Conservation (phyloP, 2,113 vertebrate genomes). For the Heptranchias perlo region DNA sequence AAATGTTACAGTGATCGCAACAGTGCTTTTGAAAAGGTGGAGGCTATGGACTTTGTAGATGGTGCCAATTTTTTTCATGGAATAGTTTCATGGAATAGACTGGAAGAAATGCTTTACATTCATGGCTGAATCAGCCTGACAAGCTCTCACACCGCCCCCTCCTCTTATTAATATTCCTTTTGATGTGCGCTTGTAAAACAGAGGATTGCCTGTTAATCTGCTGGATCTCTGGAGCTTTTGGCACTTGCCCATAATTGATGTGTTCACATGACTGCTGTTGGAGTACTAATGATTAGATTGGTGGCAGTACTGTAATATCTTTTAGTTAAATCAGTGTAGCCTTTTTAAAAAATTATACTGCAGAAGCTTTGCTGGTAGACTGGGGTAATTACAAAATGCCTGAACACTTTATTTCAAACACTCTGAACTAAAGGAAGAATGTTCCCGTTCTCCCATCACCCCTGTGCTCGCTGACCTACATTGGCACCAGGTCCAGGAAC, state of each 20-base stretch:
- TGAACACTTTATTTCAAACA: neutral
- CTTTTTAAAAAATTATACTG: neutral
- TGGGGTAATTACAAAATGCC: slow-evolving; percentile 4
- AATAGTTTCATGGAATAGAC: slow-evolving; percentile 50
- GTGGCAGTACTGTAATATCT: slow-evolving; percentile 56
- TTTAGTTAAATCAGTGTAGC: slow-evolving; percentile 54
- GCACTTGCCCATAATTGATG: slow-evolving; percentile 74
- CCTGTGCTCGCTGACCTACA: too few species aligned
- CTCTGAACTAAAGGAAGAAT: neutral
- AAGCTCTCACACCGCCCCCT: slow-evolving; percentile 59
- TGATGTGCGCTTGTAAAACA: slow-evolving; percentile 74
- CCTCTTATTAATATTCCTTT: slow-evolving; percentile 76
- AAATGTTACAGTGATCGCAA: slow-evolving; percentile 36
- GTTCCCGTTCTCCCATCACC: too few species aligned
- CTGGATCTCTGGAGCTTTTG: slow-evolving; percentile 72
- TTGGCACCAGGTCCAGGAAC: too few species aligned
- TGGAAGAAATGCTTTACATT: slow-evolving; percentile 53
- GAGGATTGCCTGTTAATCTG: slow-evolving; percentile 75
- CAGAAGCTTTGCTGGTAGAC: neutral
- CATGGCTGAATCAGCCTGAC: slow-evolving; percentile 61
- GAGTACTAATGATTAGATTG: slow-evolving; percentile 72
- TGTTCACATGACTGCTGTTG: slow-evolving; percentile 70
- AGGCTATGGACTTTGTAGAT: slow-evolving; percentile 42
- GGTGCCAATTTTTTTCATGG: slow-evolving; percentile 60
- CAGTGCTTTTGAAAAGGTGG: slow-evolving; percentile 33